Conservation (phyloP, 2,113 vertebrate species). For the Macrotis lagotis region DNA sequence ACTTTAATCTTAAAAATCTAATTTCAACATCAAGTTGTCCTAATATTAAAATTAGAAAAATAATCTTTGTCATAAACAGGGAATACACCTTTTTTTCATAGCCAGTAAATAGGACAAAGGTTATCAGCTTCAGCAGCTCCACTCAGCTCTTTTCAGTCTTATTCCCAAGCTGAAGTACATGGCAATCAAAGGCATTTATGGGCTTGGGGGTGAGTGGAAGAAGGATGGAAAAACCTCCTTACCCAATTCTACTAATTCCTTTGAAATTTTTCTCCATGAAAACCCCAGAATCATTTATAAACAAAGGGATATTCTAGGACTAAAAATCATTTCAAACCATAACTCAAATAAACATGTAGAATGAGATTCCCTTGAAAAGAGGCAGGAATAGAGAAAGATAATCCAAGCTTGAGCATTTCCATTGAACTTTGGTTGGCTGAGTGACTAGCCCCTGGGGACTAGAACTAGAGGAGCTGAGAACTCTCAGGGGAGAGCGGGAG, state of each 20-base stretch:
- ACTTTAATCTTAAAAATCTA: slow-evolving; percentile 73
- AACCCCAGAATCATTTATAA: not conserved
- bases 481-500: not conserved
- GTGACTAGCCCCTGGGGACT: not conserved
- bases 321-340: not conserved
- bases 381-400: not conserved
- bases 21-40: slow-evolving; percentile 65
- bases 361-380: not conserved
- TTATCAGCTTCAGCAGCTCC: not conserved
- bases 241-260: not conserved
- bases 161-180: not conserved
- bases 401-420: not conserved
- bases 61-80: slow-evolving; percentile 61
- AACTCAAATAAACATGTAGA: not conserved
- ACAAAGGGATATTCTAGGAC: not conserved
- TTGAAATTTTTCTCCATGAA: not conserved
- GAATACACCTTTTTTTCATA: not conserved
- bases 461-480: not conserved
- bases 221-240: not conserved
- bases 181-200: not conserved
- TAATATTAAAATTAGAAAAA: slow-evolving; percentile 70
- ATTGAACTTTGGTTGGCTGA: not conserved
- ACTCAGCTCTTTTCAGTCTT: not conserved
- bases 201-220: not conserved
- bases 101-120: not conserved